phyloP scores from a whole-genome alignment of 2,113 vertebrate genomes.

The Apaloderma vittatum region DNA sequence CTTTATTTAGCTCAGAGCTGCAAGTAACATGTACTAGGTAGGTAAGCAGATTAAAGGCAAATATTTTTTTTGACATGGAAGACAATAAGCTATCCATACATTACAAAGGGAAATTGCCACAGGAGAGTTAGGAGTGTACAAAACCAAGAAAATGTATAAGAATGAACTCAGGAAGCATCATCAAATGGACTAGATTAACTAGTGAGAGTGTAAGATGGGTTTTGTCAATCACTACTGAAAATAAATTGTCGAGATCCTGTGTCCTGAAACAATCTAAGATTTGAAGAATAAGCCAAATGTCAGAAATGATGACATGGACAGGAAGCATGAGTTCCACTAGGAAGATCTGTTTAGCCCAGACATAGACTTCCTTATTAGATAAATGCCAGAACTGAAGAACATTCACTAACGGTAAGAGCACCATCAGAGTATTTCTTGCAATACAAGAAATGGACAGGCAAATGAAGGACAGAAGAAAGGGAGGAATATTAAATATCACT shows the following conservation, averaged over 20 bases:
- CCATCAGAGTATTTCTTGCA: neutral
- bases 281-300: neutral
- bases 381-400: neutral
- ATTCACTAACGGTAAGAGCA: neutral
- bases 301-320: neutral
- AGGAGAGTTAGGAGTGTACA: neutral
- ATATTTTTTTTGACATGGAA: neutral
- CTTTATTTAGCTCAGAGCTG: neutral
- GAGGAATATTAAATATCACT: neutral
- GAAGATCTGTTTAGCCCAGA: neutral
- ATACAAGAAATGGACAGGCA: neutral
- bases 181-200: neutral
- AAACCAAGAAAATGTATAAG: neutral
- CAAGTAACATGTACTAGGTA: neutral
- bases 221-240: neutral
- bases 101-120: neutral
- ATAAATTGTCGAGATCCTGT: neutral
- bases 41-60: neutral
- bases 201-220: neutral
- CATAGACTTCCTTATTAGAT: neutral
- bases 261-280: neutral
- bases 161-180: neutral
- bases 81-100: neutral
- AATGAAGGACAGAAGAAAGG: neutral
- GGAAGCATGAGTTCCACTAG: neutral